Evolutionary conservation across 2,797 vertebrate species (phyloP), one percentile per base, ranked within the genome.

Genomic region (Mus caroli): DNA sequence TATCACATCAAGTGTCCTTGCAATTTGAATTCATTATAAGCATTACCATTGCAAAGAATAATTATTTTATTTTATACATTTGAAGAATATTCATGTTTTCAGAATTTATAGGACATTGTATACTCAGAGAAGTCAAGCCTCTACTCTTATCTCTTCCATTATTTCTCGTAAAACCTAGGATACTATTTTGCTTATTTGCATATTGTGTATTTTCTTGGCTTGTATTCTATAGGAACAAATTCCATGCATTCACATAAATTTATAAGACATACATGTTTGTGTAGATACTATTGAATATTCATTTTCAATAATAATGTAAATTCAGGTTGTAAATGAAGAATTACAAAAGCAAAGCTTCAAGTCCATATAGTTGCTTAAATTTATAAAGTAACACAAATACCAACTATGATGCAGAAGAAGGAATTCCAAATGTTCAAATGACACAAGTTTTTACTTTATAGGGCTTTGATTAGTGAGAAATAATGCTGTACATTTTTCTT

Each of bases 231-330:
- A 60, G n/a, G 34, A 90, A 0, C 14, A 46, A 37, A 1, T 67
- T 46, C 15, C 17, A 34, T 24, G 19, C 60, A 9, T n/a, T n/a
- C 62, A 67, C 7, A 62, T 56, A 26, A 20, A 28, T 40, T 10
- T 28, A 56, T 14, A 56, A 6, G 3, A 37, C n/a, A 56, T 62
- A 46, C 0, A 46, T 46, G 46, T 46, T 46, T 46, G 46, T 9
- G 6, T 46, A 46, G 46, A 46, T 7, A 52, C 0, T 60, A 80
- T 43, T 69, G 28, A 91, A 54, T 1, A 75, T 13, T 22, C 12
- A 40, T 77, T 94, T 95, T 77, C 19, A 43, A 87, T 40, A 94
- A n/a, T 11, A 84, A 95, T 17, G 6, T 88, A 76, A 89, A n/a
- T 3, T 40, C 58, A 2, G 20, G 17, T 52, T 79, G 12, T 78